A percentile compares a stretch with the other conserved stretches of the same genome.
phyloP scores from a whole-genome alignment of 1,140 invertebrate genomes.

The Hetaerina americana region DNA sequence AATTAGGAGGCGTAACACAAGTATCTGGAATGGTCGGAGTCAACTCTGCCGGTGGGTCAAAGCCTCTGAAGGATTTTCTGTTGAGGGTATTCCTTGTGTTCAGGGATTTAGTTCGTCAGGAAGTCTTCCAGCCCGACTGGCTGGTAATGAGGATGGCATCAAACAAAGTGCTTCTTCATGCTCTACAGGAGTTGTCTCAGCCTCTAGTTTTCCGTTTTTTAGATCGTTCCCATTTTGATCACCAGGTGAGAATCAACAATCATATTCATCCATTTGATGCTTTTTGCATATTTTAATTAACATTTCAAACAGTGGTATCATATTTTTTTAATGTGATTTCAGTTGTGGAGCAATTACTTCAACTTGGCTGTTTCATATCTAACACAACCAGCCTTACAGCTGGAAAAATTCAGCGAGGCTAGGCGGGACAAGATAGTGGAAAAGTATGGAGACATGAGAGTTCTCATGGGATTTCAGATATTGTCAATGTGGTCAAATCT shows the following conservation, averaged over 20 bases:
- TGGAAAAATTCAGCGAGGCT: conserved; percentile 68
- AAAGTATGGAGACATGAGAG: conserved; percentile 80
- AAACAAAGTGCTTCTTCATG: conserved; percentile 75
- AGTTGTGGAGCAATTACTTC: conserved; percentile 85
- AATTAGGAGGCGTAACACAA: conserved; percentile 36
- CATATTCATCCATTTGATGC: conserved; percentile 2
- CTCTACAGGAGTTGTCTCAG: conserved; percentile 75
- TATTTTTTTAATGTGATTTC: conserved; percentile 22
- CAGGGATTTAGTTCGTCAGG: conserved; percentile 63
- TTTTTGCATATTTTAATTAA: conserved; percentile 2
- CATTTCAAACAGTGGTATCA: background rate
- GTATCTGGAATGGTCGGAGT: background rate
- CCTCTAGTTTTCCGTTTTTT: conserved; percentile 76
- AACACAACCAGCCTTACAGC: conserved; percentile 72
- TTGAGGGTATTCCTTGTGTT: conserved; percentile 80
- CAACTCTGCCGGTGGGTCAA: conserved; percentile 32
- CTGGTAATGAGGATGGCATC: conserved; percentile 81
- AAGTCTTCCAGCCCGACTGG: conserved; percentile 87
- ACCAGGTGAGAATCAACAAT: conserved; percentile 32
- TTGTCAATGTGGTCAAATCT: conserved; percentile 88
- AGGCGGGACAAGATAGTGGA: conserved; percentile 67
- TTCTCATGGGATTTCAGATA: conserved; percentile 86
- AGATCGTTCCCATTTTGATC: conserved; percentile 46
- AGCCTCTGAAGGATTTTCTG: conserved; percentile 78
- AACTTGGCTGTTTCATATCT: conserved; percentile 77